phyloP scores from a whole-genome alignment of 2,113 vertebrate genomes.

The Romanogobio albipinnatus region DNA sequence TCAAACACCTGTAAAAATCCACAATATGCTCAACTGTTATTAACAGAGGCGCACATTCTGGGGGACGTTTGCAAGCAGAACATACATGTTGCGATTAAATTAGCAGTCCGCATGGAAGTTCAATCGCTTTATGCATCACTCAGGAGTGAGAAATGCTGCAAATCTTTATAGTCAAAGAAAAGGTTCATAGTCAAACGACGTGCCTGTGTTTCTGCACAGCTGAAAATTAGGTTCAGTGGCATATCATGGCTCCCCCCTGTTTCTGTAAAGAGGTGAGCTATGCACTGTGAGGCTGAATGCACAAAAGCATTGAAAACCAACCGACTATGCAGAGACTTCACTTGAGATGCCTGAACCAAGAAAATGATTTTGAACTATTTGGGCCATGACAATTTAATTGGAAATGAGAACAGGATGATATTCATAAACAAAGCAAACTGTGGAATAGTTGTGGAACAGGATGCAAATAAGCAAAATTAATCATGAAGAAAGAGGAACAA shows the following conservation, averaged over 20 bases:
- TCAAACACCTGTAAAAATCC: constrained; percentile 52
- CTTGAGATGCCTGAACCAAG: neutral
- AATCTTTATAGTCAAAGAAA: no score
- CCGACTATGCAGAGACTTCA: constrained; percentile 32
- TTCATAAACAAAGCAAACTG: constrained; percentile 57
- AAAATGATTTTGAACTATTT: constrained; percentile 64
- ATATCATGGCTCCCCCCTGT: constrained; percentile 8
- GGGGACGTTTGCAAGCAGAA: constrained; percentile 55
- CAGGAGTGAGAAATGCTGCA: constrained; percentile 27
- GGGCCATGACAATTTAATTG: constrained; percentile 77
- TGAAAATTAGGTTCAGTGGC: constrained; percentile 36
- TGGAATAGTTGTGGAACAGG: constrained; percentile 32
- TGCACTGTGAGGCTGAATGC: neutral
- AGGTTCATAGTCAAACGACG: constrained; percentile 17
- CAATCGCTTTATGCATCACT: constrained; percentile 43
- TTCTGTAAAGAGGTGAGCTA: neutral
- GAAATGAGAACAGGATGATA: constrained; percentile 46
- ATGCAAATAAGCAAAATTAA: constrained; percentile 36
- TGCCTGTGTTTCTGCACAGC: constrained; percentile 36
- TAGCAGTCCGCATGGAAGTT: constrained; percentile 34
- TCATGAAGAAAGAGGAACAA: neutral
- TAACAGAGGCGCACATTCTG: constrained; percentile 47
- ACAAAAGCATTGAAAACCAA: constrained; percentile 32
- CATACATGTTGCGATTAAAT: constrained; percentile 48
- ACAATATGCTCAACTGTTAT: constrained; percentile 47